Evolutionary conservation across 2,888 invertebrate genomes (phyloP).

Genomic region (Alcis repandata): DNA sequence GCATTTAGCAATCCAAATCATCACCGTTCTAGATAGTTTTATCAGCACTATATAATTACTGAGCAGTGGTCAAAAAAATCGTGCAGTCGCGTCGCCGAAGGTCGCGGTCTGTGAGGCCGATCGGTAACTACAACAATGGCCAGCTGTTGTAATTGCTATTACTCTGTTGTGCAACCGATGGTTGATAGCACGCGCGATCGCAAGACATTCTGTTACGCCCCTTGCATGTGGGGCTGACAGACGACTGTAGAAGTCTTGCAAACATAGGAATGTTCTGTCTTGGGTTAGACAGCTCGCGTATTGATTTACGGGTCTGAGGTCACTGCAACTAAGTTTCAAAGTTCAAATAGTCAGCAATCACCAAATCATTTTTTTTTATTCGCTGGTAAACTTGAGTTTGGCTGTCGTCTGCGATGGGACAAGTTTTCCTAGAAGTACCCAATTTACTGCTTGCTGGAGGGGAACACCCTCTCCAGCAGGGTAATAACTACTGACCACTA

Average conservation of each 20-base stretch:
- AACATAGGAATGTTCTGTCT: constrained; percentile 8
- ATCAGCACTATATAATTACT: constrained; percentile 58
- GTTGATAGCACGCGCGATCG: constrained; percentile 67
- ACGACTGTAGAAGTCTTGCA: neutral
- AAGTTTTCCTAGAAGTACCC: too few species aligned
- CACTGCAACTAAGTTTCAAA: neutral
- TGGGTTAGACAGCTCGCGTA: constrained; percentile 1
- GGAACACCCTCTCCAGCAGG: too few species aligned
- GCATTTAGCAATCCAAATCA: neutral
- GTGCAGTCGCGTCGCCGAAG: constrained; percentile 78
- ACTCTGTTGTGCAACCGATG: constrained; percentile 79
- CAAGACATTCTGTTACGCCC: constrained; percentile 49
- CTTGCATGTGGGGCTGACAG: constrained; percentile 30
- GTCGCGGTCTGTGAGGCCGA: constrained; percentile 75
- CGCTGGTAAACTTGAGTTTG: too few species aligned
- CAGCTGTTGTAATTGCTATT: constrained; percentile 85
- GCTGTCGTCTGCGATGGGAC: too few species aligned
- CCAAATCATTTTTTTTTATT: too few species aligned
- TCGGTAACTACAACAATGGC: constrained; percentile 80
- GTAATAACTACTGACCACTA: too few species aligned
- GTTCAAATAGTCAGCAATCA: too few species aligned
- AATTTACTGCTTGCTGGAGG: too few species aligned
- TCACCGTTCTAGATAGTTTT: constrained; percentile 34
- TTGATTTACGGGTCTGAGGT: neutral
- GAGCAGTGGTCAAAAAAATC: constrained; percentile 78